Conservation (phyloP, 2,113 vertebrate genomes). For the Balaeniceps rex region DNA sequence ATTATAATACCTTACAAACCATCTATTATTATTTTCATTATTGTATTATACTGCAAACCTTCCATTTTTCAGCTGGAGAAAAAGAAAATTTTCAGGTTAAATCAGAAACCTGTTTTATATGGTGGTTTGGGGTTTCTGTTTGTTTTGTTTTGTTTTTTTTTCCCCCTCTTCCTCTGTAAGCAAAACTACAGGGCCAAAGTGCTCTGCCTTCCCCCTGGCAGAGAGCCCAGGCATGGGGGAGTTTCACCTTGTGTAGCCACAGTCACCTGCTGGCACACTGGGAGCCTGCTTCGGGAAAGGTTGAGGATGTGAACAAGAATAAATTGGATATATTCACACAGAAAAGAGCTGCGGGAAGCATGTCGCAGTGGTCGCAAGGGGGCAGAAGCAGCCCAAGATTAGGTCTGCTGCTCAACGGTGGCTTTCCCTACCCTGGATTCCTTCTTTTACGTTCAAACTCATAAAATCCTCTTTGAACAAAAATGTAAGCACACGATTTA, state of each 20-base stretch:
- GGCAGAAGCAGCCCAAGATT: slow-evolving; percentile 32
- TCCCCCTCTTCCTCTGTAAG: accelerated
- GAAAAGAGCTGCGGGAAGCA: not conserved
- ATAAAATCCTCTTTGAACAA: not conserved
- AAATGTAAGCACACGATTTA: not conserved
- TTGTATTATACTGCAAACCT: not conserved
- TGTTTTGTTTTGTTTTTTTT: too few relatives aligned
- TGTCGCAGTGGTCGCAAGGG: not conserved
- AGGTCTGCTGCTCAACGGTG: not conserved
- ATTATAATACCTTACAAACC: too few relatives aligned
- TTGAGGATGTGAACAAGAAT: not conserved
- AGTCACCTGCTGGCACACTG: not conserved
- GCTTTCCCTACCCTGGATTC: not conserved
- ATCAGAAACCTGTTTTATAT: not conserved
- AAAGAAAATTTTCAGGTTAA: not conserved
- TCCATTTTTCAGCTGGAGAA: not conserved
- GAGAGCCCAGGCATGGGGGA: not conserved
- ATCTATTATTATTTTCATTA: not conserved
- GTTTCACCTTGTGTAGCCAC: not conserved
- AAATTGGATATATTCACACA: accelerated
- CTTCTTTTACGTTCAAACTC: not conserved
- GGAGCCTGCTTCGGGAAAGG: not conserved
- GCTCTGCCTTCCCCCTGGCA: not conserved
- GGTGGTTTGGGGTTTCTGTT: not conserved
- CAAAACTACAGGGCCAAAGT: not conserved